Evolutionary conservation across 2,888 invertebrate species (phyloP), one percentile per base, ranked within the genome.

Genomic region (Aethes cnicana): DNA sequence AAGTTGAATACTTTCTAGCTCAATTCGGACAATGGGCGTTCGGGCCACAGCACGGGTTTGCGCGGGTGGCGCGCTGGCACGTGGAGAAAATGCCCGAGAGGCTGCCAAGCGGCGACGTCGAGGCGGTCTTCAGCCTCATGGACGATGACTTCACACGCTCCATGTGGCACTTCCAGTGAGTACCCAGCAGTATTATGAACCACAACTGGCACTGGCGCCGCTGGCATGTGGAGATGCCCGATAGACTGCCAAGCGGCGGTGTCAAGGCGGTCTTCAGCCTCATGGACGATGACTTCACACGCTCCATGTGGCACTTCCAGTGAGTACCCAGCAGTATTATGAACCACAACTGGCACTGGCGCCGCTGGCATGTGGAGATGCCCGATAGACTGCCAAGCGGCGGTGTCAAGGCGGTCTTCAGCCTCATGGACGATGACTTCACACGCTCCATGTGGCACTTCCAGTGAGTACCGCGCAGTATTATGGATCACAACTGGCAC

Each of bases 31-130:
- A 96, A 64, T 98, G 98, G 98, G 93, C 95, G 57, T 95, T 95
- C 86, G 98, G 98, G 3, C 98, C 98, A 3, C 97, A 97, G 74
- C 98, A 98, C 89, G 98, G 98, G 48, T 98, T 98, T 91, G 98
- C 97, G 46, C 92, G 98, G 73, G 95, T 97, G 74, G 94, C 95
- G 53, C 93, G 96, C 72, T 98, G 98, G 98, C 94, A 94, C 68
- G 91, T 97, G 63, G 97, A 97, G 84, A 95, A 96, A 77, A 93
- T 95, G 66, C 97, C 97, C 4, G 96, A 96, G 82, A 91, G 96
- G 62, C 89, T 97, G 67, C 95, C 95, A 56, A 96, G 95, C 77
- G 97, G 97, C 37, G 97, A 97, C 89, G 95, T 97, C 58, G 96
- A 96, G 84, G 97, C 97, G 2, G 93, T 97, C 69, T 96, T 98